Percentiles rank a stretch among this genome's conserved stretches.
Conservation (phyloP, 64 coral and sea anemone genomes). For the Montipora sp. region DNA sequence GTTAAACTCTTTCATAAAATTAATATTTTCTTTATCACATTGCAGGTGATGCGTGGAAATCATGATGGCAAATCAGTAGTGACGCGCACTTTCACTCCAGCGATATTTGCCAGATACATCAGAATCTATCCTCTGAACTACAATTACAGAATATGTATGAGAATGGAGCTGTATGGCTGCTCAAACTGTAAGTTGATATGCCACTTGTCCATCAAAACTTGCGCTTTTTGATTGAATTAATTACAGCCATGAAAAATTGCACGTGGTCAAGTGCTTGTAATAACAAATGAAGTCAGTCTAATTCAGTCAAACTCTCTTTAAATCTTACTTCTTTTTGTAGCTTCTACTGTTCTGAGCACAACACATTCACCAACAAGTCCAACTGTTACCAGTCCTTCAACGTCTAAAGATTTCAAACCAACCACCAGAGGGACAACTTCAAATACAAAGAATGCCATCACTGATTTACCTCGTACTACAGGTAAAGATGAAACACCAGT, state of each 20-base stretch:
- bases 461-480: no score
- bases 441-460: no score
- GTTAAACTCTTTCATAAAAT: no score
- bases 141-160: constrained; percentile 20
- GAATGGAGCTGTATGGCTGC: constrained; percentile 62
- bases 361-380: background rate
- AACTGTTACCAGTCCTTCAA: background rate
- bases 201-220: background rate
- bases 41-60: constrained; percentile 37
- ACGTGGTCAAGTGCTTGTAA: background rate
- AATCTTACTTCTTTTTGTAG: background rate
- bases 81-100: background rate
- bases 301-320: background rate
- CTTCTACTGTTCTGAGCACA: background rate
- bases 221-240: background rate
- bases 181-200: constrained; percentile 9
- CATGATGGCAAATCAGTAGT: background rate
- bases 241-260: no score
- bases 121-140: constrained; percentile 35
- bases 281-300: background rate
- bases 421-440: background rate
- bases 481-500: no score
- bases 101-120: constrained; percentile 25
- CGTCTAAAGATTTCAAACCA: background rate
- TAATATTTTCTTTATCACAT: background rate